Percentiles rank a stretch among this genome's conserved stretches.
These are phyloP conservation scores for Zaprionus tsacasi DNA, from an alignment of 1,140 invertebrate genomes.

Conservation along the genomic window DNA sequence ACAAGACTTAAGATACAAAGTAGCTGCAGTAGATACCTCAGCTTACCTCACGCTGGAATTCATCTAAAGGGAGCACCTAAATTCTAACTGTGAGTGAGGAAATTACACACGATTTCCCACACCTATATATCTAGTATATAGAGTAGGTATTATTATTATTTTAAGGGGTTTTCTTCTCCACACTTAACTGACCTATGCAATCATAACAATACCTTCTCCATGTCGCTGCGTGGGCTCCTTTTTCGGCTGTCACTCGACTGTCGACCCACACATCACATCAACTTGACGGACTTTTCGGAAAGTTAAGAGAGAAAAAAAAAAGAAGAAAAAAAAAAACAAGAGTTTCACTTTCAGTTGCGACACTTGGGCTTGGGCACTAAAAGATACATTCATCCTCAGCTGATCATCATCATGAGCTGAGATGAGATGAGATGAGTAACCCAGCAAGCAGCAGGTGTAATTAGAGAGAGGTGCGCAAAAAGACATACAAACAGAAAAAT, in stretches of 20 bases:
- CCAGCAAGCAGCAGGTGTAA: slow-evolving; percentile 55
- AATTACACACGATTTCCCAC: too few species aligned
- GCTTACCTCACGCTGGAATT: not conserved
- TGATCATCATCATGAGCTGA: slow-evolving; percentile 2
- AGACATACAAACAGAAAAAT: slow-evolving; percentile 26
- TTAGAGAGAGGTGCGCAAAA: slow-evolving; percentile 65
- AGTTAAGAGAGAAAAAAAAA: slow-evolving; percentile 12
- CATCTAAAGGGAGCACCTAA: not conserved
- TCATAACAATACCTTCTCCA: not conserved
- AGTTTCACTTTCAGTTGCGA: slow-evolving; percentile 80
- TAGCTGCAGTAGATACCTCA: not conserved
- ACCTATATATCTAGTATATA: too few species aligned
- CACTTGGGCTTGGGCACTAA: slow-evolving; percentile 43
- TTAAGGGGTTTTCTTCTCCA: not conserved
- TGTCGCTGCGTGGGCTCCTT: slow-evolving; percentile 25
- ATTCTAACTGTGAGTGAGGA: slow-evolving; percentile 53
- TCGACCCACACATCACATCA: slow-evolving; percentile 36
- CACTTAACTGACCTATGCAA: not conserved
- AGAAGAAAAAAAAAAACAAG: slow-evolving; percentile 49
- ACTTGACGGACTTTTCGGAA: slow-evolving; percentile 45
- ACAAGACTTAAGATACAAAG: slow-evolving; percentile 33
- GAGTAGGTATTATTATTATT: not conserved
- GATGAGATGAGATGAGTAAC: slow-evolving; percentile 48
- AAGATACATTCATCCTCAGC: slow-evolving; percentile 7
- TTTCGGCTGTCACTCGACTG: slow-evolving; percentile 8